Conservation (phyloP, 1,140 invertebrate species). For the Bombus affinis region DNA sequence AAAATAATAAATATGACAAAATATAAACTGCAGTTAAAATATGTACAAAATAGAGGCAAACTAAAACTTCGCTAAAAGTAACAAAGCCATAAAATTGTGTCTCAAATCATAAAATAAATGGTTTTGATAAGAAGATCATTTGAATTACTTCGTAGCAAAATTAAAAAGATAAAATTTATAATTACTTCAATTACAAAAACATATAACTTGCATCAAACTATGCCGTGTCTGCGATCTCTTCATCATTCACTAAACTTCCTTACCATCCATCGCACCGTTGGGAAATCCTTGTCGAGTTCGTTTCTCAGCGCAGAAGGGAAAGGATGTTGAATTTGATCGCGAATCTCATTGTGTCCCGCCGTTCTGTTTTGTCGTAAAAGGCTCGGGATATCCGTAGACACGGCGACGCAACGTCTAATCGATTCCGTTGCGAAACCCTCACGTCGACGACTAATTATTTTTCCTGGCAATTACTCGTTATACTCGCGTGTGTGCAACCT, state of each 20-base stretch:
- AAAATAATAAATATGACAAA: too few relatives aligned
- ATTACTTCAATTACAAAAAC: background rate
- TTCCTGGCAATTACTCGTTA: conserved; percentile 36
- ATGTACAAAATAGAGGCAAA: background rate
- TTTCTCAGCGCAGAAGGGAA: conserved; percentile 8
- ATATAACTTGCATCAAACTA: background rate
- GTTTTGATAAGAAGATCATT: background rate
- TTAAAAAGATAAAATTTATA: background rate
- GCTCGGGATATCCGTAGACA: conserved; percentile 2
- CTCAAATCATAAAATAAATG: too few relatives aligned
- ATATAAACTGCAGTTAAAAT: too few relatives aligned
- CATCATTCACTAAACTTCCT: background rate
- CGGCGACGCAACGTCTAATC: conserved; percentile 17
- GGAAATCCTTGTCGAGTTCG: background rate
- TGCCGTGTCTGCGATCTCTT: background rate
- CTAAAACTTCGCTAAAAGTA: too few relatives aligned
- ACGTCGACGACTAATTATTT: conserved; percentile 41
- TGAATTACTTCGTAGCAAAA: background rate
- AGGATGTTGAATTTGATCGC: conserved; percentile 3
- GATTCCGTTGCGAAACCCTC: conserved; percentile 42
- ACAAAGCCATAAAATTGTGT: too few relatives aligned
- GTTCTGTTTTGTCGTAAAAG: conserved; percentile 38
- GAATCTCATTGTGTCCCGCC: background rate
- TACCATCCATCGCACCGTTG: background rate
- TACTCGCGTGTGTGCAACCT: background rate